Conservation (phyloP, 2,797 vertebrate genomes). For the Sebastes minor region DNA sequence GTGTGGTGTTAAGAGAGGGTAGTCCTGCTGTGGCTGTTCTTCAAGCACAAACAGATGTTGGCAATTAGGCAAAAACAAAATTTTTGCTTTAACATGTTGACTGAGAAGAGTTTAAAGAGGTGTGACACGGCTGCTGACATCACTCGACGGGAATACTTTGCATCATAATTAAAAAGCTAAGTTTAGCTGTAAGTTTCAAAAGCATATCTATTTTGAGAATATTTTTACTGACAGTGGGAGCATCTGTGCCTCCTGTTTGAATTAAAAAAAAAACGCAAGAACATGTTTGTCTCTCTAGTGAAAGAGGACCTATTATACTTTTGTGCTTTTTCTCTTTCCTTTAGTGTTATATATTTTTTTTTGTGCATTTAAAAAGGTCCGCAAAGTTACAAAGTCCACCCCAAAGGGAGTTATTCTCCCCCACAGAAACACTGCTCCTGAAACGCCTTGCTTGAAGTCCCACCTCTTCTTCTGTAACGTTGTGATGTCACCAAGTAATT, state of each 20-base stretch:
- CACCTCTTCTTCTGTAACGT: too few species aligned
- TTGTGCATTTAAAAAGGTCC: too few species aligned
- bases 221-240: constrained; percentile 30
- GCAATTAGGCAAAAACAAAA: constrained; percentile 32
- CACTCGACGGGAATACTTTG: constrained; percentile 35
- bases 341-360: too few species aligned
- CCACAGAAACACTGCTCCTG: too few species aligned
- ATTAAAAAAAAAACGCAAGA: not conserved
- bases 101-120: constrained; percentile 18
- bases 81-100: constrained; percentile 36
- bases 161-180: constrained; percentile 42
- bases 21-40: constrained; percentile 18
- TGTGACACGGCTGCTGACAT: constrained; percentile 39
- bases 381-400: too few species aligned
- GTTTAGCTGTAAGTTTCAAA: constrained; percentile 45
- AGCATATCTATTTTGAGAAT: constrained; percentile 18
- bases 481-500: too few species aligned
- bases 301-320: too few species aligned
- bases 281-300: not conserved
- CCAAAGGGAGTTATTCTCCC: too few species aligned
- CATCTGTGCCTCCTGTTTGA: constrained; percentile 15
- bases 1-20: constrained; percentile 28
- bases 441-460: too few species aligned
- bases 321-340: too few species aligned
- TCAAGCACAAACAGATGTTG: constrained; percentile 47